A percentile compares a stretch with the other conserved stretches of the same genome.
phyloP scores from a whole-genome alignment of 2,888 invertebrate species.

The Rhamnusium bicolor region DNA sequence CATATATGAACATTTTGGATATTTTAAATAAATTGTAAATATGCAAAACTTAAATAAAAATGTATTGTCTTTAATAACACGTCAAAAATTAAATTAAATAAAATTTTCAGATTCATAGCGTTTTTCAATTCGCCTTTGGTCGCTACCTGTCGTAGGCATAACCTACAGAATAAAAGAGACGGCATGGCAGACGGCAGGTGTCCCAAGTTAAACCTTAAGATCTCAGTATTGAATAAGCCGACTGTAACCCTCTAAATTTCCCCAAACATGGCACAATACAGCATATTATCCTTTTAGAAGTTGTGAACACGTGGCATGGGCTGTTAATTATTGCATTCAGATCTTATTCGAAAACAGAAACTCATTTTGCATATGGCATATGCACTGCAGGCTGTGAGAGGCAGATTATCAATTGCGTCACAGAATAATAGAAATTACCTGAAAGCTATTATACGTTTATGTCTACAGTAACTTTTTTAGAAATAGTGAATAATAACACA shows the following conservation, averaged over 20 bases:
- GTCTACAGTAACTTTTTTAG: too few species aligned
- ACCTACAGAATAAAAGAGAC: background rate
- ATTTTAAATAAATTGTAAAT: too few species aligned
- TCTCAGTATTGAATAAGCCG: constrained; percentile 8
- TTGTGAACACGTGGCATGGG: constrained; percentile 17
- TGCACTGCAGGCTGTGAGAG: background rate
- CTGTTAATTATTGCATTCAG: constrained; percentile 11
- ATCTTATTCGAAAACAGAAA: background rate
- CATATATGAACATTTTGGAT: too few species aligned
- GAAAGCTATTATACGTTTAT: too few species aligned
- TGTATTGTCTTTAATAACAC: too few species aligned
- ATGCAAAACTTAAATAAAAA: too few species aligned
- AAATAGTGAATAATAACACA: too few species aligned
- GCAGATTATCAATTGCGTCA: background rate
- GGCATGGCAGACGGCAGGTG: constrained; percentile 31
- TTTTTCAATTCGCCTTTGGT: background rate
- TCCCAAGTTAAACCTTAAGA: background rate
- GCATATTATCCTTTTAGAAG: background rate
- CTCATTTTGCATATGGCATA: constrained; percentile 9
- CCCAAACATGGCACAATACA: constrained; percentile 9
- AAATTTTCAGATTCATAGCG: background rate
- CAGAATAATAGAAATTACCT: too few species aligned
- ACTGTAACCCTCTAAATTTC: constrained; percentile 15
- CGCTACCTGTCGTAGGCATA: constrained; percentile 14
- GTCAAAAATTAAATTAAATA: too few species aligned